Evolutionary conservation across 2,888 invertebrate species (phyloP).

Genomic region (Sclerodermus sp.): DNA sequence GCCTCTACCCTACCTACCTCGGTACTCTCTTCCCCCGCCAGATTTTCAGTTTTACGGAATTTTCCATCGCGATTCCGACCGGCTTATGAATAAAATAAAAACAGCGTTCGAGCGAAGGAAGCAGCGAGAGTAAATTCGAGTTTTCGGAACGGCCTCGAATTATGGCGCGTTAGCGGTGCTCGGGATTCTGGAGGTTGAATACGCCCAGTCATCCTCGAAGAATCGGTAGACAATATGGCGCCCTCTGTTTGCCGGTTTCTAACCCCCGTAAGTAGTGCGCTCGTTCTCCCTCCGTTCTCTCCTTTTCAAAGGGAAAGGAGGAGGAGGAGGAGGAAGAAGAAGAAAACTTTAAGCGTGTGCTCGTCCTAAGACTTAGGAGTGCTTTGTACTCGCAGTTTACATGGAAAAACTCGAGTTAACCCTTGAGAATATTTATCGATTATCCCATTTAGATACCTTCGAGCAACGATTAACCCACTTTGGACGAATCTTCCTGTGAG

Average conservation of each 20-base stretch:
- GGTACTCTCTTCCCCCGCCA: too few relatives aligned
- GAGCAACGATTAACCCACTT: background rate
- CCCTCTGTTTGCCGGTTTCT: constrained; percentile 13
- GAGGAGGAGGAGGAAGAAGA: too few relatives aligned
- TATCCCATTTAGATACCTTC: background rate
- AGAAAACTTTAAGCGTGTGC: too few relatives aligned
- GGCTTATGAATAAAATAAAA: too few relatives aligned
- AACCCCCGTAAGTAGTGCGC: too few relatives aligned
- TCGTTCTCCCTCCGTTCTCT: too few relatives aligned
- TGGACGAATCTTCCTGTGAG: background rate
- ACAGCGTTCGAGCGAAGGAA: constrained; percentile 26
- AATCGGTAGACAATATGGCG: constrained; percentile 55
- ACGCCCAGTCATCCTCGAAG: constrained; percentile 53
- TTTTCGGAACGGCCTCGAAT: constrained; percentile 42
- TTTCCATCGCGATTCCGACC: constrained; percentile 1
- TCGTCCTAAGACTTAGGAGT: too few relatives aligned
- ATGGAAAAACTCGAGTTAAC: too few relatives aligned
- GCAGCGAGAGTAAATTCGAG: constrained; percentile 45
- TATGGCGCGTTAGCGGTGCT: constrained; percentile 46
- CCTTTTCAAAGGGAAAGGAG: too few relatives aligned
- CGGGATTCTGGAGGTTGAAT: constrained; percentile 43
- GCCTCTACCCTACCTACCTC: too few relatives aligned
- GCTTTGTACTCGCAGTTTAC: too few relatives aligned
- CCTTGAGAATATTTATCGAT: background rate
- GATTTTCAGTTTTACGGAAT: too few relatives aligned